Percentiles rank a stretch among this genome's conserved stretches.
Conservation (phyloP, 1,140 invertebrate species). For the Drosophila pachea region DNA sequence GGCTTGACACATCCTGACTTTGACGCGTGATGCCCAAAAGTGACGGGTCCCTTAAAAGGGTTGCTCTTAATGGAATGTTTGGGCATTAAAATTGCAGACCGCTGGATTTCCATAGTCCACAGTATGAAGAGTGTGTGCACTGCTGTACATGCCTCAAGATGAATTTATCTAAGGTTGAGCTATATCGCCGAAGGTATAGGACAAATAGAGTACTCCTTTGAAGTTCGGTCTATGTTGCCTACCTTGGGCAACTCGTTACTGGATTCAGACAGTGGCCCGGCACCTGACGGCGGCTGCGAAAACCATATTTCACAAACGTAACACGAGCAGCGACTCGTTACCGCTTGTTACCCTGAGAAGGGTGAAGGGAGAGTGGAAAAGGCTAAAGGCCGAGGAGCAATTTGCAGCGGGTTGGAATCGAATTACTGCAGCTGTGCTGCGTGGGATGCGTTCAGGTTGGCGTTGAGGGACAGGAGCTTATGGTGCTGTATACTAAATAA, state of each 20-base stretch:
- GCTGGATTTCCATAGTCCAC: no score
- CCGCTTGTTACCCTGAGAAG: neutral
- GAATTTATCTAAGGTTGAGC: no score
- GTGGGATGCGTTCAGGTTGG: constrained; percentile 10
- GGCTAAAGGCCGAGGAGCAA: constrained; percentile 28
- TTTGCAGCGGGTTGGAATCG: constrained; percentile 41
- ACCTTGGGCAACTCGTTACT: neutral
- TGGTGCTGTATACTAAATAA: constrained; percentile 2
- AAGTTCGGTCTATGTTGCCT: no score
- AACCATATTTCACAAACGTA: constrained; percentile 27
- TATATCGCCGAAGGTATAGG: no score
- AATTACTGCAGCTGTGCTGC: constrained; percentile 35
- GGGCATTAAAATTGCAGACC: no score
- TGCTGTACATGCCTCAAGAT: no score
- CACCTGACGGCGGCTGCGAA: constrained; percentile 14
- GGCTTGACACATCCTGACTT: constrained; percentile 9
- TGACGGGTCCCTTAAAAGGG: constrained; percentile 22
- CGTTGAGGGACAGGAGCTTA: constrained; percentile 8
- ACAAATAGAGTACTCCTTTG: no score
- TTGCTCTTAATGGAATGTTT: neutral
- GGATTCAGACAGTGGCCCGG: no score
- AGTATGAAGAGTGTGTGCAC: no score
- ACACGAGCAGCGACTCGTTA: constrained; percentile 56
- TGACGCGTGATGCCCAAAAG: constrained; percentile 2
- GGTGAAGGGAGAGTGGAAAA: constrained; percentile 4